Evolutionary conservation across 2,113 vertebrate genomes (phyloP).

Genomic region (Campylorhamphus procurvoides): DNA sequence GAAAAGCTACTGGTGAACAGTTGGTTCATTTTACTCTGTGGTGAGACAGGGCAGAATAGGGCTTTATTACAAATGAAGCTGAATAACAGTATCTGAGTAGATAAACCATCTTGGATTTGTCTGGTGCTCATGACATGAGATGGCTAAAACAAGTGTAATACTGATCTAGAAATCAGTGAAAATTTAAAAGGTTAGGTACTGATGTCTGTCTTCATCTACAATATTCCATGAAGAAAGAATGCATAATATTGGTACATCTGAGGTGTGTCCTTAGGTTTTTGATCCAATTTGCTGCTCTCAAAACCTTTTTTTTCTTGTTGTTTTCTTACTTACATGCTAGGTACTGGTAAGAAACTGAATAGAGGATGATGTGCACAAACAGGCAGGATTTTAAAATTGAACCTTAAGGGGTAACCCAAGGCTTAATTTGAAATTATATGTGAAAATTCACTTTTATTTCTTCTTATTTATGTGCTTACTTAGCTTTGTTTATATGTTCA

Average conservation of each 20-base stretch:
- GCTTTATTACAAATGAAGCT: background rate
- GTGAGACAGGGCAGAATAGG: background rate
- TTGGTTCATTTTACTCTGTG: background rate
- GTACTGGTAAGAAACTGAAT: background rate
- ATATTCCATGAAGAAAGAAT: background rate
- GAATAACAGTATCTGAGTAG: background rate
- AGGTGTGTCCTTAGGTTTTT: background rate
- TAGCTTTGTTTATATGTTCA: background rate
- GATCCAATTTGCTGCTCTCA: background rate
- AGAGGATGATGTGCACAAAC: background rate
- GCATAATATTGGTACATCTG: background rate
- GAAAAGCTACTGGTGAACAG: background rate
- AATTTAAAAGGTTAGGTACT: background rate
- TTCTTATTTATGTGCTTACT: background rate
- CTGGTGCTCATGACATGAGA: background rate
- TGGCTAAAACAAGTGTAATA: background rate
- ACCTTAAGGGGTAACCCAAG: background rate
- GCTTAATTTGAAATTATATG: background rate
- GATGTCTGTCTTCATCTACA: background rate
- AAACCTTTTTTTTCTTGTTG: background rate
- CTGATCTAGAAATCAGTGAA: background rate
- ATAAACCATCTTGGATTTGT: background rate
- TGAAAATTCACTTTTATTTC: background rate
- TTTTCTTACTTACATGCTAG: background rate
- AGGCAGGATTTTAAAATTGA: background rate